Conservation (phyloP, 2,797 vertebrate species). For the Oophaga sylvatica region DNA sequence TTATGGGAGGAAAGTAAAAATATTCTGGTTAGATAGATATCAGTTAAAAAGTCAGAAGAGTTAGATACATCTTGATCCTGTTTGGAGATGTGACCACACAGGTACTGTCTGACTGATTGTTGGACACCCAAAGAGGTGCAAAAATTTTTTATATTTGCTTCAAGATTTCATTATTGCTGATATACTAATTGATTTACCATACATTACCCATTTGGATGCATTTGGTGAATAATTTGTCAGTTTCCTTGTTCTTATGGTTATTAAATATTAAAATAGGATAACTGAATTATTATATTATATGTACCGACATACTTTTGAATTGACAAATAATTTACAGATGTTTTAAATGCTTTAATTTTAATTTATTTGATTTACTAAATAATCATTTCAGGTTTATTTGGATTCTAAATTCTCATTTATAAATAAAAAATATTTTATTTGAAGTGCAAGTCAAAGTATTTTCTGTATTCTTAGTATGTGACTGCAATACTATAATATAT, state of each 20-base stretch:
- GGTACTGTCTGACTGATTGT: background rate
- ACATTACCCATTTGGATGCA: background rate
- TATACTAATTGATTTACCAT: background rate
- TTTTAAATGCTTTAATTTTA: background rate
- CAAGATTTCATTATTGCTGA: background rate
- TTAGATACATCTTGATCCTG: background rate
- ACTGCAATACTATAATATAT: background rate
- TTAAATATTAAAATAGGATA: background rate
- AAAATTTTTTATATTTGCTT: background rate
- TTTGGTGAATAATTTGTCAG: background rate
- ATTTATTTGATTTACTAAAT: background rate
- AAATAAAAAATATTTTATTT: background rate
- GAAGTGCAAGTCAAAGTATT: conserved; percentile 31
- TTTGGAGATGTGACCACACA: background rate
- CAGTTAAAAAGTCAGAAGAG: background rate
- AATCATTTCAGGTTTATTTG: background rate
- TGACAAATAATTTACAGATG: background rate
- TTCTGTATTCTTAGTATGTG: background rate
- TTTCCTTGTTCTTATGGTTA: too few relatives aligned
- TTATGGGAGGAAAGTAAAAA: background rate
- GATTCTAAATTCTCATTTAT: background rate
- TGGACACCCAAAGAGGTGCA: background rate
- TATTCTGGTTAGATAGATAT: background rate
- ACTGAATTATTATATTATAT: background rate
- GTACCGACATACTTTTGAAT: background rate